Evolutionary conservation across 2,113 vertebrate genomes (phyloP), one percentile per base, ranked within the genome.

Genomic region (Catagonus wagneri): DNA sequence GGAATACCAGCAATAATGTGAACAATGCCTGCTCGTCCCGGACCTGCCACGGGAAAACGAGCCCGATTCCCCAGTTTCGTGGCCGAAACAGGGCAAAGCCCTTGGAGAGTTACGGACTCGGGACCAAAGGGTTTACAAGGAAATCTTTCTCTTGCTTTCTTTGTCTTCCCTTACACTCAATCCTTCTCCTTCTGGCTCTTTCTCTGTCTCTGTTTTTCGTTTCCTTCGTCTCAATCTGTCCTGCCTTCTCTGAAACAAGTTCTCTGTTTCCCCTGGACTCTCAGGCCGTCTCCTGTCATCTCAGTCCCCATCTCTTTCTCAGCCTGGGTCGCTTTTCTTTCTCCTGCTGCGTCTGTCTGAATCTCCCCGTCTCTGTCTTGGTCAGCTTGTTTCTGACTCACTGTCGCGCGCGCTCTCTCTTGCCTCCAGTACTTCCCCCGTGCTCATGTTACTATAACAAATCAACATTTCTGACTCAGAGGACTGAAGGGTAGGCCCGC

Each of bases 1-100:
- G 96, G 97, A 94, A 98, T 94, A 97, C 96, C 98, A 97, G 97
- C 89, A 95, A 15, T 83, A 91, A 97, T 71, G 90, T 32, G 96
- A 98, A 93, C 98, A 98, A 97, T 89, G 96, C 90, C 93, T n/a
- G 84, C 95, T 97, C 90, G 71, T 96, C 97, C 94, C 39, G 8
- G 92, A 72, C 94, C 96, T 61, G 96, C 74, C 34, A 32, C 1
- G 0, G 93, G 97, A 92, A 95, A 23, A 27, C 95, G 39, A 93
- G 89, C 95, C 94, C 93, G 3, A 12, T 15, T 27, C 93, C 83
- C 97, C 69, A 27, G 1, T 4, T 71, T 61, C 8, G 17, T 83
- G 94, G 90, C 96, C 96, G 84, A 69, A 80, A 85, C 8, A 15
- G 0, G 58, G 71, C 89, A 87, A 90, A 56, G 63, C 85, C 94